A percentile compares a stretch with the other conserved stretches of the same genome.
These are phyloP conservation scores for Tachina fera DNA, from an alignment of 2,888 invertebrate genomes.

Conservation along the genomic window DNA sequence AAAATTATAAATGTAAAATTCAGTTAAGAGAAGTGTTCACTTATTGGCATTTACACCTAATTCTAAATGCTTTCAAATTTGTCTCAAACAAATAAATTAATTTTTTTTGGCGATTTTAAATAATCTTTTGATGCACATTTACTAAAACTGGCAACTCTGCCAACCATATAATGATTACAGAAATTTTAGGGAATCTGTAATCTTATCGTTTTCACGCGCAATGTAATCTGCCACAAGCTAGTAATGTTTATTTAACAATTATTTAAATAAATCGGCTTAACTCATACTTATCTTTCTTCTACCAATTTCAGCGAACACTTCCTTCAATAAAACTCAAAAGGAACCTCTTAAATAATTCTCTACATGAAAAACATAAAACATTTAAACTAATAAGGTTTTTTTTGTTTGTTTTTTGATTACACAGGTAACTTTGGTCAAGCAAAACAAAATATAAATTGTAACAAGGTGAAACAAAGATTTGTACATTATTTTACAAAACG, in stretches of 20 bases:
- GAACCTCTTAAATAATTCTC: slow-evolving; percentile 66
- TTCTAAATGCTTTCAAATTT: background rate
- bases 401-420: slow-evolving; percentile 60
- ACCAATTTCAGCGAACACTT: background rate
- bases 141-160: too few relatives aligned
- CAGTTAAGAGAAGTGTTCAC: slow-evolving; percentile 31
- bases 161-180: too few relatives aligned
- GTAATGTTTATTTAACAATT: background rate
- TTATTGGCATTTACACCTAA: background rate
- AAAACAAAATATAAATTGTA: slow-evolving; percentile 63
- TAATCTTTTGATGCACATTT: too few relatives aligned
- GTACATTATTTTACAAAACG: slow-evolving; percentile 66
- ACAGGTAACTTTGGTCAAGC: slow-evolving; percentile 72
- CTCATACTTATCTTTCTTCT: background rate
- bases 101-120: too few relatives aligned
- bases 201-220: background rate
- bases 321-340: slow-evolving; percentile 4
- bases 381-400: slow-evolving; percentile 70
- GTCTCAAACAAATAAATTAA: background rate
- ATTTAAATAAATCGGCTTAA: background rate
- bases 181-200: too few relatives aligned
- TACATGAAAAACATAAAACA: slow-evolving; percentile 62
- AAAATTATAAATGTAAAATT: slow-evolving; percentile 62
- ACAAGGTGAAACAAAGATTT: slow-evolving; percentile 66
- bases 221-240: background rate